Evolutionary conservation across 1,140 invertebrate genomes (phyloP).

Genomic region (Proales similis): DNA sequence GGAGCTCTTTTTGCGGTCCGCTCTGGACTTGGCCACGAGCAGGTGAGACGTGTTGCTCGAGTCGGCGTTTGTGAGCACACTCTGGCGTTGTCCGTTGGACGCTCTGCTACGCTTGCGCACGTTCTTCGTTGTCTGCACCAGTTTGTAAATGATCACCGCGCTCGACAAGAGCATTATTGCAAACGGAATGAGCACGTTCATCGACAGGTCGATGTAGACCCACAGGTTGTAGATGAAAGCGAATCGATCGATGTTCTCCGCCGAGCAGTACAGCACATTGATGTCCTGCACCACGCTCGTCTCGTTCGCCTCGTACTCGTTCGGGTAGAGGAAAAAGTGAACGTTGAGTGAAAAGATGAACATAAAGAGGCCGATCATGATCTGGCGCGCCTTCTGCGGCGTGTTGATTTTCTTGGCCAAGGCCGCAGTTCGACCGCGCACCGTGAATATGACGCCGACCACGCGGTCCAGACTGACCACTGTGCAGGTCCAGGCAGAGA

Average conservation of each 20-base stretch:
- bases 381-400: conserved; percentile 7
- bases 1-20: background rate
- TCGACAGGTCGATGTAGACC: conserved; percentile 7
- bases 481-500: conserved; percentile 32
- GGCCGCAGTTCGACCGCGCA: conserved; percentile 1
- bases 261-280: conserved; percentile 31
- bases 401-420: conserved; percentile 24
- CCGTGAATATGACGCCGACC: conserved; percentile 27
- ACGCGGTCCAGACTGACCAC: conserved; percentile 36
- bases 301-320: background rate
- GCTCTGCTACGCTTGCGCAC: no score
- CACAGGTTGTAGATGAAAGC: background rate
- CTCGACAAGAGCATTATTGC: conserved; percentile 24
- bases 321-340: conserved; percentile 37
- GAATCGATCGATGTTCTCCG: background rate
- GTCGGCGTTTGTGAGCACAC: background rate
- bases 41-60: background rate
- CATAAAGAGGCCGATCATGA: conserved; percentile 3
- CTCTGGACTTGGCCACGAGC: background rate
- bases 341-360: conserved; percentile 14
- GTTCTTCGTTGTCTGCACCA: conserved; percentile 18
- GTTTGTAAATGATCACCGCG: conserved; percentile 6
- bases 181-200: conserved; percentile 35
- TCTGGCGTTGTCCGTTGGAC: background rate
- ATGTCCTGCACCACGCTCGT: background rate